phyloP scores from a whole-genome alignment of 2,113 vertebrate species.

The Eudyptes chrysolophus region DNA sequence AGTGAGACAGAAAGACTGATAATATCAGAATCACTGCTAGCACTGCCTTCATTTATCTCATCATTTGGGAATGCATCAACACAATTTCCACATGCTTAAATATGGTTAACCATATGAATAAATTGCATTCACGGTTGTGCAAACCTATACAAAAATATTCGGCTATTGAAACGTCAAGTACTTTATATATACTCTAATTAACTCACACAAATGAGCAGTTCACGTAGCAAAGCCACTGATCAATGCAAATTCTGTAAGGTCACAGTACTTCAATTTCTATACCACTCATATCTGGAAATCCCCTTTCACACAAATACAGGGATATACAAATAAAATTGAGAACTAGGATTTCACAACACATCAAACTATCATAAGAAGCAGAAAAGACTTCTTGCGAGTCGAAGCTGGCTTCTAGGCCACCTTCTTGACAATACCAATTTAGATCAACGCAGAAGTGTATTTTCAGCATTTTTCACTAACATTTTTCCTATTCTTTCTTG shows the following conservation, averaged over 20 bases:
- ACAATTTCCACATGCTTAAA: neutral
- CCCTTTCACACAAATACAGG: neutral
- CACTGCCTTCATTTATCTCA: neutral
- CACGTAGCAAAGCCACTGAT: neutral
- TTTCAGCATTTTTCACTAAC: neutral
- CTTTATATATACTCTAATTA: neutral
- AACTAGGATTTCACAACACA: neutral
- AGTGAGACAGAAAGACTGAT: neutral
- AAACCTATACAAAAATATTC: neutral
- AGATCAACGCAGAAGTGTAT: neutral
- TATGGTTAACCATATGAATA: rapidly evolving
- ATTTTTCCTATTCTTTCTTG: neutral
- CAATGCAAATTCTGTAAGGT: neutral
- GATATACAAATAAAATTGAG: neutral
- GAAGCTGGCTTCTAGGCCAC: neutral
- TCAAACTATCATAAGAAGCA: neutral
- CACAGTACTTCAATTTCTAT: neutral
- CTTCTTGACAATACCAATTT: neutral
- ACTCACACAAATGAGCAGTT: neutral
- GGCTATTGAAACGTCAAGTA: neutral
- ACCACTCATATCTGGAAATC: neutral
- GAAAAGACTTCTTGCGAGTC: neutral
- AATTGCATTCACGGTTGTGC: neutral
- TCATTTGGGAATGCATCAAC: neutral
- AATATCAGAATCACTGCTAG: neutral